Evolutionary conservation across 2,113 vertebrate genomes (phyloP).

Genomic region (Gambusia holbrooki): DNA sequence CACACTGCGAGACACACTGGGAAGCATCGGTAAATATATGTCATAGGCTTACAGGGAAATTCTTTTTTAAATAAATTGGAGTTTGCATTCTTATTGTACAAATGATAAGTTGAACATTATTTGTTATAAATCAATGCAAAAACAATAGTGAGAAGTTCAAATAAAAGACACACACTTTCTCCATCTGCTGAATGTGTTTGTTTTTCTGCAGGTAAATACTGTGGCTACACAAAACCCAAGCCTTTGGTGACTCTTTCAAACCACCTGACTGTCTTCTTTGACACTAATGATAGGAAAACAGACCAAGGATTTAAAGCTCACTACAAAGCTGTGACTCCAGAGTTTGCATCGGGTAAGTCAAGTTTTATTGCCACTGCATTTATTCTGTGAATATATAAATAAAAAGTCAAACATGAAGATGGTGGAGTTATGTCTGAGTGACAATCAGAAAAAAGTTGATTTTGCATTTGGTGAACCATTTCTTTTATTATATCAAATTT

Average conservation of each 20-base stretch:
- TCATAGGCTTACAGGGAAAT: neutral
- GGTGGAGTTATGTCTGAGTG: too few species aligned
- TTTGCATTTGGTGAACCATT: too few species aligned
- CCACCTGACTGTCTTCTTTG: constrained; percentile 73
- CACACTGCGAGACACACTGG: constrained; percentile 74
- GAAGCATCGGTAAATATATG: constrained; percentile 68
- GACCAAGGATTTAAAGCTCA: constrained; percentile 79
- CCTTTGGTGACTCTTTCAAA: constrained; percentile 76
- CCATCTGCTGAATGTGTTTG: neutral
- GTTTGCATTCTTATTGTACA: neutral
- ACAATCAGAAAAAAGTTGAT: too few species aligned
- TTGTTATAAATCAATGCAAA: neutral
- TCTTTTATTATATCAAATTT: constrained; percentile 5
- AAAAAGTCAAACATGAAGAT: too few species aligned
- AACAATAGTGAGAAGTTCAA: neutral
- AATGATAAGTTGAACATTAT: neutral
- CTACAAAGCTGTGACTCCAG: constrained; percentile 74
- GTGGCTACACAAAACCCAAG: constrained; percentile 70
- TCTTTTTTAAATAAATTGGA: neutral
- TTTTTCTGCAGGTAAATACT: constrained; percentile 75
- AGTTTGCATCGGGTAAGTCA: constrained; percentile 64
- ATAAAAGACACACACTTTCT: neutral
- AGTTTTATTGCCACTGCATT: too few species aligned
- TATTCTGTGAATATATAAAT: too few species aligned
- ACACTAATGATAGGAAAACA: constrained; percentile 73